Evolutionary conservation across 2,888 invertebrate genomes (phyloP).

Genomic region (Papilio elwesi): DNA sequence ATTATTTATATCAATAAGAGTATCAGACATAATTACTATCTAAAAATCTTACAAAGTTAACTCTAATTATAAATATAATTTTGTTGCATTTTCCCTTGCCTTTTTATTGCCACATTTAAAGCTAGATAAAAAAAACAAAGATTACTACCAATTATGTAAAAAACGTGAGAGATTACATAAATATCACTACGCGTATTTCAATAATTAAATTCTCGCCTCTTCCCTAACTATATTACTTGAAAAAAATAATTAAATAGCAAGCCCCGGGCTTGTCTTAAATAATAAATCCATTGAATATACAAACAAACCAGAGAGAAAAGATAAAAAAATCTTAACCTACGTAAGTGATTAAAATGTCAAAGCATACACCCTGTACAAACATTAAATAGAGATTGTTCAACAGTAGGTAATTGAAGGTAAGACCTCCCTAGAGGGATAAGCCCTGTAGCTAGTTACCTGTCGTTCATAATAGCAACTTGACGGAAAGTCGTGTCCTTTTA

Average conservation of each 20-base stretch:
- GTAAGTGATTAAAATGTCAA: constrained; percentile 16
- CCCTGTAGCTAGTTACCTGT: constrained; percentile 12
- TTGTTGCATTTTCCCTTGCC: not conserved
- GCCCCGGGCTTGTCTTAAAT: not conserved
- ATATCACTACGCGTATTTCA: not conserved
- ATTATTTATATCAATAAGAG: too few relatives aligned
- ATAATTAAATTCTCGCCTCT: not conserved
- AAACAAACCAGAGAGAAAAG: not conserved
- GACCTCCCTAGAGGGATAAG: constrained; percentile 17
- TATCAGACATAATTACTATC: too few relatives aligned
- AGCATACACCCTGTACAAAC: constrained; percentile 16
- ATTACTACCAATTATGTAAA: not conserved
- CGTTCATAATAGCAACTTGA: constrained; percentile 17
- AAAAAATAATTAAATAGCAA: not conserved
- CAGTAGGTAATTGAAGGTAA: constrained; percentile 13
- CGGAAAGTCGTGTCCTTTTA: not conserved
- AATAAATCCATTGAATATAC: not conserved
- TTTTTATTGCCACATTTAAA: too few relatives aligned
- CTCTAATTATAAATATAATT: too few relatives aligned
- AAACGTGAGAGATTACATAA: not conserved
- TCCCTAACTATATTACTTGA: not conserved
- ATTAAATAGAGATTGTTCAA: constrained; percentile 10
- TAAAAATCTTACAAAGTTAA: too few relatives aligned
- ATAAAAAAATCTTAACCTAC: not conserved
- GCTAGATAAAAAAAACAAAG: too few relatives aligned